Evolutionary conservation across 1,140 invertebrate genomes (phyloP).

Genomic region (Musca domestica): DNA sequence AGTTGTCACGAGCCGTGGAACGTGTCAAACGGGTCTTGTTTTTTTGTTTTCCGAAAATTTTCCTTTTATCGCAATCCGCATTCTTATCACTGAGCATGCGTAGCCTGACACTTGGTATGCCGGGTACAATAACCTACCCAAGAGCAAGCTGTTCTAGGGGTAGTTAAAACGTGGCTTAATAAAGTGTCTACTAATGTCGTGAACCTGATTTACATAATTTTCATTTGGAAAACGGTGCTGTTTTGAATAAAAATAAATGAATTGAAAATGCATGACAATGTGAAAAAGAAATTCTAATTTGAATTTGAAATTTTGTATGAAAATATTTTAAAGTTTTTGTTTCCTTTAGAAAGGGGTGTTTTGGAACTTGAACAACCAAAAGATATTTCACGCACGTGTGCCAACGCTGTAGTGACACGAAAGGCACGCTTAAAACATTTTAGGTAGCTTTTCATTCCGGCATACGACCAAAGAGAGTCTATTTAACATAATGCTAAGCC

Average conservation of each 20-base stretch:
- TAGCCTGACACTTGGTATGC: background rate
- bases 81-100: too few species aligned
- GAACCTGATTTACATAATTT: slow-evolving; percentile 7
- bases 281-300: too few species aligned
- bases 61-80: too few species aligned
- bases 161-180: background rate
- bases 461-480: background rate
- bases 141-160: too few species aligned
- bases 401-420: background rate
- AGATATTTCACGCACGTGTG: slow-evolving; percentile 19
- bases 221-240: too few species aligned
- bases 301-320: background rate
- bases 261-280: too few species aligned
- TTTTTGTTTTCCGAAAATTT: background rate
- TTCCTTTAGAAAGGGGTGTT: slow-evolving; percentile 1
- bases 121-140: background rate
- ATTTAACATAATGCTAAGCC: background rate
- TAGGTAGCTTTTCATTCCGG: background rate
- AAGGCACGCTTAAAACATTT: too few species aligned
- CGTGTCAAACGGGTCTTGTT: slow-evolving; percentile 14
- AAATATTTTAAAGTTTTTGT: background rate
- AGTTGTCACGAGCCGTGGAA: slow-evolving; percentile 9
- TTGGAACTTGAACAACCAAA: background rate
- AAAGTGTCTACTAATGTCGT: background rate
- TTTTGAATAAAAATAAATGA: too few species aligned